Evolutionary conservation across 2,113 vertebrate species (phyloP), one percentile per base, ranked within the genome.

Genomic region (Camelus bactrianus): DNA sequence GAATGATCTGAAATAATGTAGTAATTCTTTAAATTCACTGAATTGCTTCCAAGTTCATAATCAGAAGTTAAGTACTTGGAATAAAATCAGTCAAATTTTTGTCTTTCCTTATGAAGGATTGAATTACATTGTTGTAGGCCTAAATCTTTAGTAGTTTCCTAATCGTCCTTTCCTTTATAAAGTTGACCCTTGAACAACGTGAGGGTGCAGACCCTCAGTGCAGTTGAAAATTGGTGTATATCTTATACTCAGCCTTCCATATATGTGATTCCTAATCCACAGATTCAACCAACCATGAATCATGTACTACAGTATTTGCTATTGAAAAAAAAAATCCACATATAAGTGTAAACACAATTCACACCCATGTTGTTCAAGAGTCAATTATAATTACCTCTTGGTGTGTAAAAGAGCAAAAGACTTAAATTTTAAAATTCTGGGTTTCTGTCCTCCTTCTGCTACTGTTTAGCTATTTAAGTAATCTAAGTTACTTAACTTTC

Each of bases 81-180:
- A 20, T 87, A 54, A 82, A 50, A 56, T 26, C 5, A 2, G 8
- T 91, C 22, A 38, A 50, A 48, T 20, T 80, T 89, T 19, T 85
- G 2, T 62, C 17, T 76, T 72, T 65, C 8, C 76, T 96, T 93
- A 83, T 6, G 62, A 70, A 80, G 15, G 60, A 93, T 64, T 30
- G 14, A 93, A 52, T 88, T 80, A 80, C 22, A 9, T 75, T 70
- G 42, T 46, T 80, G 1, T n/a, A 69, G 17, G 11, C 28, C 15
- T 87, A 50, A 80, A 54, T 89, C 26, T 95, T 85, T 86, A 62
- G 14, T 64, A 56, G 42, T 92, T 83, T 87, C 42, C 54, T 30
- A 87, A 76, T 67, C 26, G 67, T 6, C 4, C 35, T 95, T 75
- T 6, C 6, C 38, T 42, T 85, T 80, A 83, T 35, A 79, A 20